Conservation (phyloP, 2,888 invertebrate genomes). For the Mythimna albipuncta region DNA sequence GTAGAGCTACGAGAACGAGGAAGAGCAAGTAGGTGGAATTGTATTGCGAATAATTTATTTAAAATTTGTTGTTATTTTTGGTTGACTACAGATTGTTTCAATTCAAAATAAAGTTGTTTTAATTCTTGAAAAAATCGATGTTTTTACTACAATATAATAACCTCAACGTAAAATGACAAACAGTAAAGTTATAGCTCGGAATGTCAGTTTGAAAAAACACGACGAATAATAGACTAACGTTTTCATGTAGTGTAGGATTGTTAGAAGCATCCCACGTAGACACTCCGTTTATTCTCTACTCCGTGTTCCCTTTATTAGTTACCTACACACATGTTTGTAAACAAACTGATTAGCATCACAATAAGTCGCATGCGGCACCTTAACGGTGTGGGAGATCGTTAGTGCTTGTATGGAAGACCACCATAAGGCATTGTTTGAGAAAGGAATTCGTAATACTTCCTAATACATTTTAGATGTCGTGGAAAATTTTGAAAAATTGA, state of each 20-base stretch:
- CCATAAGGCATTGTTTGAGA: constrained; percentile 50
- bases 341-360: constrained; percentile 55
- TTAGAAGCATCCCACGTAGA: not conserved
- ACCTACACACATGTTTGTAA: constrained; percentile 42
- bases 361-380: constrained; percentile 37
- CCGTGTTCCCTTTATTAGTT: constrained; percentile 2
- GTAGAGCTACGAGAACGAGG: too few species aligned
- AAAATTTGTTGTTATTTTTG: too few species aligned
- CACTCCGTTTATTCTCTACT: constrained; percentile 14
- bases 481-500: constrained; percentile 6
- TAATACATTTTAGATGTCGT: not conserved
- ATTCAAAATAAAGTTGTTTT: not conserved
- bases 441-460: constrained; percentile 44
- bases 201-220: too few species aligned
- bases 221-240: not conserved
- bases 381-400: constrained; percentile 50
- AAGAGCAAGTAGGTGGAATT: too few species aligned
- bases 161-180: too few species aligned
- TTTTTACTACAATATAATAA: too few species aligned
- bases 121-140: too few species aligned
- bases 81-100: not conserved
- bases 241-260: not conserved
- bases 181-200: too few species aligned
- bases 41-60: too few species aligned
- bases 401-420: constrained; percentile 61